Conservation (phyloP, 2,113 vertebrate genomes). For the Albula glossodonta region DNA sequence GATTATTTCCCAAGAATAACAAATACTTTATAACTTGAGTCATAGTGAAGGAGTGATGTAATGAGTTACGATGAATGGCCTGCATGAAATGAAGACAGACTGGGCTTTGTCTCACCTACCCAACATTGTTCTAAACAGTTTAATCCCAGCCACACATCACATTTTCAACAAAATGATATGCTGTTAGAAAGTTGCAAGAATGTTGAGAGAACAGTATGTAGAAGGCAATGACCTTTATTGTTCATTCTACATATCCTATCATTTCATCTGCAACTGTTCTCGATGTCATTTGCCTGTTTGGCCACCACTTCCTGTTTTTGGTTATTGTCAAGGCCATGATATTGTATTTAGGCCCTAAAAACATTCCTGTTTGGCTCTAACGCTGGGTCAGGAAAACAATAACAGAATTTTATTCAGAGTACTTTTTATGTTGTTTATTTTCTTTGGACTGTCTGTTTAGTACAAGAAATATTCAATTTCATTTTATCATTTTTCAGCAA, state of each 20-base stretch:
- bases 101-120: neutral
- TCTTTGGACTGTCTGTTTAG: neutral
- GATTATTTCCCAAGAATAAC: no score
- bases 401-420: neutral
- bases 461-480: constrained; percentile 1
- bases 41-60: no score
- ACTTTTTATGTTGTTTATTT: neutral
- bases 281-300: constrained; percentile 53
- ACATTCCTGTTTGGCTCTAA: constrained; percentile 51
- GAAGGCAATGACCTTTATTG: neutral
- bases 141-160: neutral
- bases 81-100: neutral
- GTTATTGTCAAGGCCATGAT: constrained; percentile 40
- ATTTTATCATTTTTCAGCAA: neutral
- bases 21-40: no score
- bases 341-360: constrained; percentile 61
- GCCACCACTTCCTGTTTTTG: constrained; percentile 36
- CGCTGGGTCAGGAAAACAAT: neutral
- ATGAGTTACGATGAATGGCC: neutral
- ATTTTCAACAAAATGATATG: neutral
- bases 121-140: neutral
- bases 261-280: neutral
- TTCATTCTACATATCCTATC: neutral
- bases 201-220: constrained; percentile 11
- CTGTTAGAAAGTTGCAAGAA: neutral